Percentiles rank a stretch among this genome's conserved stretches.
Evolutionary conservation across 2,797 vertebrate species (phyloP).

Genomic region (Epinephelus awoara): DNA sequence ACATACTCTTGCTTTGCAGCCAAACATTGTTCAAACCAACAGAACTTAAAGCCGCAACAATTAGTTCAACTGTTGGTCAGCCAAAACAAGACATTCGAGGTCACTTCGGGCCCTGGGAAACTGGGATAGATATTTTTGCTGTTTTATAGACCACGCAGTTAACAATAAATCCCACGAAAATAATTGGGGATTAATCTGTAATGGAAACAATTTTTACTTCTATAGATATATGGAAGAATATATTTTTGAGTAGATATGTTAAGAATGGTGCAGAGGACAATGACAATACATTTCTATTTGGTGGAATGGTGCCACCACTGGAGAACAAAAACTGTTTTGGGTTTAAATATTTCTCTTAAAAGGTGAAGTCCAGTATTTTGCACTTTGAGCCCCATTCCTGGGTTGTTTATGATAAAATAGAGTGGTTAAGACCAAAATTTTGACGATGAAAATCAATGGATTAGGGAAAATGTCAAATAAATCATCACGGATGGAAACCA

Average conservation of each 20-base stretch:
- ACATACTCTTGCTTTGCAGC: not conserved
- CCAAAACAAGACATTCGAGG: not conserved
- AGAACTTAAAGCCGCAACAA: not conserved
- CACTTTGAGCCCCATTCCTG: too few species aligned
- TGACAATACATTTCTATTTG: not conserved
- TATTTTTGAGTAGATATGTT: not conserved
- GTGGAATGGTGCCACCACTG: not conserved
- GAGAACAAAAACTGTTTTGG: not conserved
- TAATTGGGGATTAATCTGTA: not conserved
- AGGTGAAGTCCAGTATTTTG: too few species aligned
- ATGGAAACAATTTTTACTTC: not conserved
- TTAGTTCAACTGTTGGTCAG: not conserved
- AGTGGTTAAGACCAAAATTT: too few species aligned
- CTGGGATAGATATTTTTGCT: too few species aligned
- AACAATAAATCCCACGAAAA: not conserved
- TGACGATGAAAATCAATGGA: too few species aligned
- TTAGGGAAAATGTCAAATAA: too few species aligned
- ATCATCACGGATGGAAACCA: too few species aligned
- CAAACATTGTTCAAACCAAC: not conserved
- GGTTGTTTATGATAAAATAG: too few species aligned
- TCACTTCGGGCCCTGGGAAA: too few species aligned
- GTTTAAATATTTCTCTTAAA: not conserved
- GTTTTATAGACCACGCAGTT: not conserved
- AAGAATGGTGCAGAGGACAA: not conserved
- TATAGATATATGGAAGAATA: not conserved